A percentile compares a stretch with the other conserved stretches of the same genome.
phyloP scores from a whole-genome alignment of 2,797 vertebrate genomes.

The Sebastolobus alascanus region DNA sequence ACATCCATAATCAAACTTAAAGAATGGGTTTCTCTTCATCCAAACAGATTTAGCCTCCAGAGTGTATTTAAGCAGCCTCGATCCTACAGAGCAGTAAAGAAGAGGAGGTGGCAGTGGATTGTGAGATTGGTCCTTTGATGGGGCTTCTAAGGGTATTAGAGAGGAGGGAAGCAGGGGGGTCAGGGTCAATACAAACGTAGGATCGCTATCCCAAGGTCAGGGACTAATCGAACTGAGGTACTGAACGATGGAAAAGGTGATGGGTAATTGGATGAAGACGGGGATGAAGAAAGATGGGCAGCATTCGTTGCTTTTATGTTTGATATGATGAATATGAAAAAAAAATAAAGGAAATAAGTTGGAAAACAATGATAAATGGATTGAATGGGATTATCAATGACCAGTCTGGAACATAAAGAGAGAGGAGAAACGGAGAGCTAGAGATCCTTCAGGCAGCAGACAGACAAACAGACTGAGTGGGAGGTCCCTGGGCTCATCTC shows the following conservation, averaged over 20 bases:
- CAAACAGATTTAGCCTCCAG: conserved; percentile 16
- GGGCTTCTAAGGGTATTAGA: conserved; percentile 53
- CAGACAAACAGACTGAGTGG: conserved; percentile 78
- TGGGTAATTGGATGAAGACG: conserved; percentile 46
- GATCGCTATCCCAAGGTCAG: conserved; percentile 73
- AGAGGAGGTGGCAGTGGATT: conserved; percentile 27
- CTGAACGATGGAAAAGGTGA: conserved; percentile 59
- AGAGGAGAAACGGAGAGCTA: conserved; percentile 21
- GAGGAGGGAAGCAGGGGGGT: conserved; percentile 36
- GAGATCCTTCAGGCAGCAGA: conserved; percentile 70
- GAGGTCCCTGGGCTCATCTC: conserved; percentile 84
- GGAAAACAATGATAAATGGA: conserved; percentile 4
- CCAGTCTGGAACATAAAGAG: conserved; percentile 33
- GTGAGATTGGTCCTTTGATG: conserved; percentile 56
- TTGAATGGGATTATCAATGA: conserved; percentile 29
- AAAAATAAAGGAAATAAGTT: conserved; percentile 4
- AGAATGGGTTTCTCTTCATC: background rate
- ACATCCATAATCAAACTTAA: background rate
- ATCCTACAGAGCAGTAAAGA: conserved; percentile 10
- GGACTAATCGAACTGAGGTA: conserved; percentile 59
- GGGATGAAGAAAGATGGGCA: conserved; percentile 26
- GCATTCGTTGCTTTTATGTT: conserved; percentile 4
- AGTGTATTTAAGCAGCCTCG: background rate
- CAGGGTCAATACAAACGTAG: conserved; percentile 67
- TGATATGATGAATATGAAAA: conserved; percentile 13